These are phyloP conservation scores for Cosmorhoe ocellata DNA, from an alignment of 2,888 invertebrate species.

Conservation along the genomic window DNA sequence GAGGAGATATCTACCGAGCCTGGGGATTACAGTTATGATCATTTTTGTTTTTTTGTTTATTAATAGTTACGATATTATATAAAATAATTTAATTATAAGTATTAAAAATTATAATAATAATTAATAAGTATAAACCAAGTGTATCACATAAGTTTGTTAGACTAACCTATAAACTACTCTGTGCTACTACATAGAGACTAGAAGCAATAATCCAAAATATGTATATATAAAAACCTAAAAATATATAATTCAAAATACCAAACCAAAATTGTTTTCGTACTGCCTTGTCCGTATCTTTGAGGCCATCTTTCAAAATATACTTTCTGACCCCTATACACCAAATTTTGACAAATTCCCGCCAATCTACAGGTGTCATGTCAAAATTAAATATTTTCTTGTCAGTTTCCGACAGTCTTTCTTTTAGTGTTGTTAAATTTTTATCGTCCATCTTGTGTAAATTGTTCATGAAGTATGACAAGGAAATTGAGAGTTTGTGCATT, in stretches of 20 bases:
- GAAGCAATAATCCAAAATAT: not conserved
- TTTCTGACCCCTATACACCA: conserved; percentile 40
- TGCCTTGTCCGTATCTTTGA: conserved; percentile 26
- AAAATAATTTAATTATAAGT: not conserved
- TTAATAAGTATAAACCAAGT: too few relatives aligned
- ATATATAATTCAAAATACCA: conserved; percentile 23
- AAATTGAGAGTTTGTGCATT: conserved; percentile 28
- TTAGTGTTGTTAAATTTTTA: conserved; percentile 26
- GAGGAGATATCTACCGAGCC: too few relatives aligned
- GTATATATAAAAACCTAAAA: conserved; percentile 9
- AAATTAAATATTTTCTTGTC: conserved; percentile 39
- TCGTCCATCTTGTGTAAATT: conserved; percentile 40
- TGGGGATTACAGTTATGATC: too few relatives aligned
- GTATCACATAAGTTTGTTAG: not conserved
- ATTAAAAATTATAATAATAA: too few relatives aligned
- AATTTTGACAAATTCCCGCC: conserved; percentile 25
- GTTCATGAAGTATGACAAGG: conserved; percentile 26
- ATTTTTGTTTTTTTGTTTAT: too few relatives aligned
- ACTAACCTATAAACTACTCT: not conserved
- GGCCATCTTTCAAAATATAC: conserved; percentile 33
- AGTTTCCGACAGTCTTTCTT: conserved; percentile 23
- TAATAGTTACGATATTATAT: too few relatives aligned
- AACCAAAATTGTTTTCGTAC: conserved; percentile 35
- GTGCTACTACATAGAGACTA: not conserved
- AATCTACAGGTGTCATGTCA: conserved; percentile 31